Percentiles rank a stretch among this genome's conserved stretches.
phyloP scores from a whole-genome alignment of 2,797 vertebrate genomes.

The Enteromius mattozi region DNA sequence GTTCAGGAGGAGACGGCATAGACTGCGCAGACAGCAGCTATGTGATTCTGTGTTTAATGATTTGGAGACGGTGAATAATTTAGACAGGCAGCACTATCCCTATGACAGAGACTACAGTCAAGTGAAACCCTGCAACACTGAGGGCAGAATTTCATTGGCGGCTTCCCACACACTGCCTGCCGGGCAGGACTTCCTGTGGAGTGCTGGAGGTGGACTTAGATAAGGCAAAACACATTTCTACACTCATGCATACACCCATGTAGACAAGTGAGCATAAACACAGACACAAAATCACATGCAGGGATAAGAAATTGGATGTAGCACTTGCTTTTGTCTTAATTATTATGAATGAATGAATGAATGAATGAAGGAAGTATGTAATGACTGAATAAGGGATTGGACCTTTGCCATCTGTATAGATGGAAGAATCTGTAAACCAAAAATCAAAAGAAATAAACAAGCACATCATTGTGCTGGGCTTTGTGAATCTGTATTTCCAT shows the following conservation, averaged over 20 bases:
- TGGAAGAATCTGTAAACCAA: slow-evolving; percentile 53
- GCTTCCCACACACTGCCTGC: slow-evolving; percentile 66
- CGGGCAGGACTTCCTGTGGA: slow-evolving; percentile 76
- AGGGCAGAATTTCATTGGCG: slow-evolving; percentile 73
- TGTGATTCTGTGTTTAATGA: slow-evolving; percentile 77
- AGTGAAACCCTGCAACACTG: slow-evolving; percentile 85
- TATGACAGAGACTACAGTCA: slow-evolving; percentile 78
- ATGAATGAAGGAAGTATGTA: slow-evolving; percentile 44
- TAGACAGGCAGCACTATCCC: slow-evolving; percentile 65
- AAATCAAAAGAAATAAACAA: slow-evolving; percentile 27
- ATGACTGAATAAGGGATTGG: slow-evolving; percentile 51
- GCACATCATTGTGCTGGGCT: slow-evolving; percentile 9
- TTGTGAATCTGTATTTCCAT: slow-evolving; percentile 23
- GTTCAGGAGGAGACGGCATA: slow-evolving; percentile 73
- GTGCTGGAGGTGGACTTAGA: slow-evolving; percentile 73
- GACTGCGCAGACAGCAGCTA: slow-evolving; percentile 71
- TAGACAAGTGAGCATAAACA: neutral
- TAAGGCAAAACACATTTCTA: slow-evolving; percentile 59
- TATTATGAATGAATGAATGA: slow-evolving; percentile 41
- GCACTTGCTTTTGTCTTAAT: slow-evolving; percentile 71
- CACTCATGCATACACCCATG: neutral
- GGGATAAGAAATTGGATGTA: slow-evolving; percentile 61
- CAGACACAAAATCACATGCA: slow-evolving; percentile 25
- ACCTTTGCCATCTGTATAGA: slow-evolving; percentile 40
- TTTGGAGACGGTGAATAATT: slow-evolving; percentile 80